These are phyloP conservation scores for Acanthochromis polyacanthus DNA, from an alignment of 2,113 vertebrate genomes.

Conservation along the genomic window DNA sequence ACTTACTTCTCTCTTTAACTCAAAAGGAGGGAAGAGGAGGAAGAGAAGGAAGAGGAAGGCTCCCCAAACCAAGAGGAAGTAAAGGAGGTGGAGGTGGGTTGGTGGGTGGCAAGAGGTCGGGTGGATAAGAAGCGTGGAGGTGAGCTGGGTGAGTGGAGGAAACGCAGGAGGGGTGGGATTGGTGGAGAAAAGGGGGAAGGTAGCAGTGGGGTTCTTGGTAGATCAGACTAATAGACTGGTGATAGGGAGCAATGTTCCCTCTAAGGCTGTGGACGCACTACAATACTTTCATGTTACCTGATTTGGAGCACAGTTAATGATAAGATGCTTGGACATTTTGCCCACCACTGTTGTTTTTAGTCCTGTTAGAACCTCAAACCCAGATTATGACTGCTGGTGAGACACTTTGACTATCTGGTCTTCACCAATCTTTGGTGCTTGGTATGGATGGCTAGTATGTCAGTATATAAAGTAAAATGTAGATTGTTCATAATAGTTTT, in stretches of 20 bases:
- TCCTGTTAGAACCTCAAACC: no score
- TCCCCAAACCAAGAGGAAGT: constrained; percentile 72
- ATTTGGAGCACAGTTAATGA: no score
- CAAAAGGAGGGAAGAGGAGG: constrained; percentile 79
- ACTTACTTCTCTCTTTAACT: constrained; percentile 87
- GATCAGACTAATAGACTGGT: constrained; percentile 37
- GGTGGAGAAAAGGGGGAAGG: constrained; percentile 19
- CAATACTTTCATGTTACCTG: neutral
- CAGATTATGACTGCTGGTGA: no score
- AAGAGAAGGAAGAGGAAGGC: constrained; percentile 73
- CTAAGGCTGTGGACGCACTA: constrained; percentile 58
- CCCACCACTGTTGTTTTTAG: no score
- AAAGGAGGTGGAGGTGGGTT: constrained; percentile 68
- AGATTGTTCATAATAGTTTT: no score
- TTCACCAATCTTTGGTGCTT: no score
- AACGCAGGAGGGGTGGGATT: constrained; percentile 30
- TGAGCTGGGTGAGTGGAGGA: constrained; percentile 73
- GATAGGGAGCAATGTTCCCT: constrained; percentile 61
- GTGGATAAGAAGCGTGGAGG: constrained; percentile 68
- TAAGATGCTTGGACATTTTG: no score
- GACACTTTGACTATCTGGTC: no score
- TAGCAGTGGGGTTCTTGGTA: constrained; percentile 34
- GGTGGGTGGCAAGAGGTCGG: constrained; percentile 52
- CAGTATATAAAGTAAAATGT: no score
- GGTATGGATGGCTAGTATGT: no score